Percentiles rank a stretch among this genome's conserved stretches.
Evolutionary conservation across 2,888 invertebrate species (phyloP).

Genomic region (Tenthredo livida): DNA sequence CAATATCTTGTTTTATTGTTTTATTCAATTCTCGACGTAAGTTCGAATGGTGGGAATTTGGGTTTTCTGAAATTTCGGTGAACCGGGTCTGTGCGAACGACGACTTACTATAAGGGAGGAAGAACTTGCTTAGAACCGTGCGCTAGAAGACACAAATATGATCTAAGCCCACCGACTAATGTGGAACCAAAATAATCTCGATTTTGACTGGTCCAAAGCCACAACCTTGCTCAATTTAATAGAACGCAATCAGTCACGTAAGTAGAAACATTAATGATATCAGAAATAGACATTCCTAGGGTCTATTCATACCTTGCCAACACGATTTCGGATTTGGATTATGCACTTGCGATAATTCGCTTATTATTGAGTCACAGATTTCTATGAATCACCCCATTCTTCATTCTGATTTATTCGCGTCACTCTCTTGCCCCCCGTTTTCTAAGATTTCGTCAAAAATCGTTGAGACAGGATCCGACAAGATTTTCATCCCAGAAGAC

Average conservation of each 20-base stretch:
- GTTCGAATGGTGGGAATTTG: background rate
- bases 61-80: background rate
- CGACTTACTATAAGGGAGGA: constrained; percentile 15
- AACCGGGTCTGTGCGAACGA: background rate
- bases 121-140: constrained; percentile 28
- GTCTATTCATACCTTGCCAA: constrained; percentile 51
- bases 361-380: background rate
- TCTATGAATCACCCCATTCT: constrained; percentile 25
- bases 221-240: constrained; percentile 51
- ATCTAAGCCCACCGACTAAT: constrained; percentile 44
- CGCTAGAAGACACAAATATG: constrained; percentile 47
- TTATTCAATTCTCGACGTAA: background rate
- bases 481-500: background rate
- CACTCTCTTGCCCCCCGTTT: background rate
- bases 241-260: constrained; percentile 51
- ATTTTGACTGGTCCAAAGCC: constrained; percentile 48
- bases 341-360: constrained; percentile 41
- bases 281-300: constrained; percentile 52
- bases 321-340: constrained; percentile 46
- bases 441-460: background rate
- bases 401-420: background rate
- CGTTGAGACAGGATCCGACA: background rate
- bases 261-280: constrained; percentile 51
- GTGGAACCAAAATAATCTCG: constrained; percentile 46
- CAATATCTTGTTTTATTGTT: background rate